phyloP scores from a whole-genome alignment of 2,113 vertebrate genomes.

The Toxotes jaculatrix region DNA sequence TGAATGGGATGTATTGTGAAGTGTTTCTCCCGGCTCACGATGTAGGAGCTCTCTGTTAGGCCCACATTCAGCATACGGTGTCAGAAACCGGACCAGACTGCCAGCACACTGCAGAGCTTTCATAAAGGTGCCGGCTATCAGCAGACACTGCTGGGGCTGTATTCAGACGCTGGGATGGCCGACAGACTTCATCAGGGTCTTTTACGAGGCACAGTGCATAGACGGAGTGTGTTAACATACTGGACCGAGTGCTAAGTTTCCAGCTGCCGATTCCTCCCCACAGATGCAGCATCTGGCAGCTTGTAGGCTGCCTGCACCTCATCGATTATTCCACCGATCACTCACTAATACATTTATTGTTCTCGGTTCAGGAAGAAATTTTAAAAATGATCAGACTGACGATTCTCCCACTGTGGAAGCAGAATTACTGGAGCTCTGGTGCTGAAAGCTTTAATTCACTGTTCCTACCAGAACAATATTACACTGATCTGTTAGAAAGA shows the following conservation, averaged over 20 bases:
- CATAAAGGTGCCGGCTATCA: slow-evolving; percentile 4
- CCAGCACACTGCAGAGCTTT: slow-evolving; percentile 48
- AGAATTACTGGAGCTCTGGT: no score
- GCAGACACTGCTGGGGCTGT: slow-evolving; percentile 35
- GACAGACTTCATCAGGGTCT: neutral
- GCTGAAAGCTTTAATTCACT: no score
- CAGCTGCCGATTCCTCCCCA: neutral
- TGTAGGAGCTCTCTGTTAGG: slow-evolving; percentile 59
- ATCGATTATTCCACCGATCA: neutral
- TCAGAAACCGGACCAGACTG: slow-evolving; percentile 58
- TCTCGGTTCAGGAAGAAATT: neutral
- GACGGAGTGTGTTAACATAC: no score
- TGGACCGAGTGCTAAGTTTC: neutral
- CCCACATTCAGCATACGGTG: slow-evolving; percentile 52
- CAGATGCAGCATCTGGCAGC: neutral
- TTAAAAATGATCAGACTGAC: neutral
- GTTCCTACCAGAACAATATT: no score
- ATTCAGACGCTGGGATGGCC: neutral
- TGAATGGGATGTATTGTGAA: slow-evolving; percentile 77
- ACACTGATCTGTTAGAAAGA: no score
- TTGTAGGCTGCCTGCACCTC: neutral
- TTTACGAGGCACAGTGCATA: neutral
- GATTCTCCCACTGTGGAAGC: no score
- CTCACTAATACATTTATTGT: neutral
- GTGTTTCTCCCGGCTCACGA: slow-evolving; percentile 38